Conservation (phyloP, 2,888 invertebrate species). For the Drosophila mettleri region DNA sequence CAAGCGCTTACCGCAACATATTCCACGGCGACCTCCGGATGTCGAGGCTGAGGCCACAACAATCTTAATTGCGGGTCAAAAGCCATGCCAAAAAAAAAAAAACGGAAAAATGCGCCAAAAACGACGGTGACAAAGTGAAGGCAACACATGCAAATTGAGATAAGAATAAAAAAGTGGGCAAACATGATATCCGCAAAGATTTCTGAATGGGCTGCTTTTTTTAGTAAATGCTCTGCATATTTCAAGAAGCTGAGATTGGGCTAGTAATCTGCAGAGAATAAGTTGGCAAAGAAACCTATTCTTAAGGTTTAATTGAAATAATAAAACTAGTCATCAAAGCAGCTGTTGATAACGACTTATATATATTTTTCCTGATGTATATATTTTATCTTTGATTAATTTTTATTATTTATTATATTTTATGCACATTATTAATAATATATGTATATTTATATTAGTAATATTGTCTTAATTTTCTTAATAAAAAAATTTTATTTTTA, state of each 20-base stretch:
- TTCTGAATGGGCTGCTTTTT: not conserved
- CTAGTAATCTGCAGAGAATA: not conserved
- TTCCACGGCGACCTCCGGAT: conserved; percentile 21
- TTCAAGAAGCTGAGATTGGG: conserved; percentile 3
- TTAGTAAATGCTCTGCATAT: conserved; percentile 6
- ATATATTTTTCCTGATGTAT: too few species aligned
- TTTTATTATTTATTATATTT: too few species aligned
- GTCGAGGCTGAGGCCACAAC: conserved; percentile 41
- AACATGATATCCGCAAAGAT: conserved; percentile 9
- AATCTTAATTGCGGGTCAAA: conserved; percentile 79
- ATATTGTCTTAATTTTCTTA: too few species aligned
- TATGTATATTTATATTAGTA: too few species aligned
- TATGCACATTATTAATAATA: too few species aligned
- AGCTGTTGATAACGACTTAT: too few species aligned
- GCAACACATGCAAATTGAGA: conserved; percentile 38
- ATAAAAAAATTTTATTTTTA: too few species aligned
- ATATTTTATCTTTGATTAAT: too few species aligned
- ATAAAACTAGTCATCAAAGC: too few species aligned
- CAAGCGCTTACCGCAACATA: conserved; percentile 31
- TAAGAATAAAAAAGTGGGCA: conserved; percentile 34
- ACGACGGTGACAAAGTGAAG: conserved; percentile 32
- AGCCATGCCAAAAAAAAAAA: conserved; percentile 39
- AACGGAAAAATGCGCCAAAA: conserved; percentile 40
- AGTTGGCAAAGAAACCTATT: too few species aligned
- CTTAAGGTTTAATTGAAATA: too few species aligned